A percentile compares a stretch with the other conserved stretches of the same genome.
Conservation (phyloP, 2,797 vertebrate species). For the Pangasius mekongensis region DNA sequence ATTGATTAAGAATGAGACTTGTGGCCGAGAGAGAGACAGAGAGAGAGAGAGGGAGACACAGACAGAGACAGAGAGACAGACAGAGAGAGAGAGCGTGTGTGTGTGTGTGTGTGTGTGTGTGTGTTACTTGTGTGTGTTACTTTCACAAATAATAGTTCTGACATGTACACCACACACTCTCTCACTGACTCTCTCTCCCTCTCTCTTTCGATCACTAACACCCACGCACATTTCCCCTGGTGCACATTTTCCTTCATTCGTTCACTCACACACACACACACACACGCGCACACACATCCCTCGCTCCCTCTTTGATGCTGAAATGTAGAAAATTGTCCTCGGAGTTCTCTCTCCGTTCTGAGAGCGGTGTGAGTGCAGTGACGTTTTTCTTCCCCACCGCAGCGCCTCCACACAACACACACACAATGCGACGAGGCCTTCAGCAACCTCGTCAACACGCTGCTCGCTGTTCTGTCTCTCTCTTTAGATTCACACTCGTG, state of each 20-base stretch:
- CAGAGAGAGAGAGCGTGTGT: background rate
- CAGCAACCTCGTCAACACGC: constrained; percentile 14
- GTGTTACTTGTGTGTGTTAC: no score
- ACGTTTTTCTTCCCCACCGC: background rate
- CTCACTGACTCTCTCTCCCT: background rate
- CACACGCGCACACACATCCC: background rate
- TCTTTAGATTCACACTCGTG: background rate
- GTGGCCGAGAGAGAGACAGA: background rate
- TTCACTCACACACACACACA: background rate
- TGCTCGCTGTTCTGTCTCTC: background rate
- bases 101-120: background rate
- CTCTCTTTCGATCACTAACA: background rate
- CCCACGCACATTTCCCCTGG: background rate
- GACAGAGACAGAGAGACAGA: no score
- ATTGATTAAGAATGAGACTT: background rate
- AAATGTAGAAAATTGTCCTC: constrained; percentile 2
- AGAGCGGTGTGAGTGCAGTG: background rate
- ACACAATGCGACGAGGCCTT: constrained; percentile 41
- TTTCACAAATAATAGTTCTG: background rate
- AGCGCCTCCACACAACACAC: constrained; percentile 39
- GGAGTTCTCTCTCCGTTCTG: background rate
- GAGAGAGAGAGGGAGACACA: no score
- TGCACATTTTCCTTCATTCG: background rate
- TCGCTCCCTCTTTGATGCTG: constrained; percentile 15
- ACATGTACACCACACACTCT: background rate